Evolutionary conservation across 2,888 invertebrate species (phyloP).

Genomic region (Auanema sp.): DNA sequence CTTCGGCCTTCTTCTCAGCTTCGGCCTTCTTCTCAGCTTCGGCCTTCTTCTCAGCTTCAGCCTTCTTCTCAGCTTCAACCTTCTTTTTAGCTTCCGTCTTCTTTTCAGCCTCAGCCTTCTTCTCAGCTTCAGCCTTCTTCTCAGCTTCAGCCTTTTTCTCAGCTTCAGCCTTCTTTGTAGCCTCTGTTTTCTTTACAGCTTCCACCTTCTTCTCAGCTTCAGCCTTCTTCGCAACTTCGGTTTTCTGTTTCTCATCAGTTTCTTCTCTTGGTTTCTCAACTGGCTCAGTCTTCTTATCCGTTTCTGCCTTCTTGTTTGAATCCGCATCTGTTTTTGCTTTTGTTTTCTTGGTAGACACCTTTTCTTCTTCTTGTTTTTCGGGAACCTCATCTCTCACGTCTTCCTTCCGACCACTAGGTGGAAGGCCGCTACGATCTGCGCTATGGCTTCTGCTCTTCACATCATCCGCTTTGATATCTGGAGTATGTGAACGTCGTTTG

Average conservation of each 20-base stretch:
- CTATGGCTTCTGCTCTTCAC: conserved; percentile 2
- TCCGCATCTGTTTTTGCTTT: conserved; percentile 12
- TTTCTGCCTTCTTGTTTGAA: conserved; percentile 2
- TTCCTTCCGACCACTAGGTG: conserved; percentile 18
- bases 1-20: conserved; percentile 11
- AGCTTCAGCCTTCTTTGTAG: conserved; percentile 5
- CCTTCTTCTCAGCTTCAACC: conserved; percentile 4
- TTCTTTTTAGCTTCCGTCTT: conserved; percentile 13
- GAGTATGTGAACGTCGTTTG: conserved; percentile 38
- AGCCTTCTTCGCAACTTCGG: conserved; percentile 11
- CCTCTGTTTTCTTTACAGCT: conserved; percentile 15
- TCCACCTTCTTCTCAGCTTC: conserved; percentile 15
- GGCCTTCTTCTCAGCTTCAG: conserved; percentile 9
- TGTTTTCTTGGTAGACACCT: too few species aligned
- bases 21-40: conserved; percentile 14
- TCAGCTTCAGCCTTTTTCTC: conserved; percentile 12
- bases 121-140: not conserved
- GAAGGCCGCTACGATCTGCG: conserved; percentile 9
- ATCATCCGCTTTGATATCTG: conserved; percentile 12
- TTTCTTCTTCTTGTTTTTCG: not conserved
- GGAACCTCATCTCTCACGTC: conserved; percentile 1
- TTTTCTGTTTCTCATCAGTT: conserved; percentile 5
- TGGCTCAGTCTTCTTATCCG: not conserved
- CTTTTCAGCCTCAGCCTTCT: conserved; percentile 3
- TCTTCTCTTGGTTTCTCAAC: too few species aligned